These are phyloP conservation scores for Cladopsammia gracilis DNA, from an alignment of 64 coral and sea anemone species.

Conservation along the genomic window DNA sequence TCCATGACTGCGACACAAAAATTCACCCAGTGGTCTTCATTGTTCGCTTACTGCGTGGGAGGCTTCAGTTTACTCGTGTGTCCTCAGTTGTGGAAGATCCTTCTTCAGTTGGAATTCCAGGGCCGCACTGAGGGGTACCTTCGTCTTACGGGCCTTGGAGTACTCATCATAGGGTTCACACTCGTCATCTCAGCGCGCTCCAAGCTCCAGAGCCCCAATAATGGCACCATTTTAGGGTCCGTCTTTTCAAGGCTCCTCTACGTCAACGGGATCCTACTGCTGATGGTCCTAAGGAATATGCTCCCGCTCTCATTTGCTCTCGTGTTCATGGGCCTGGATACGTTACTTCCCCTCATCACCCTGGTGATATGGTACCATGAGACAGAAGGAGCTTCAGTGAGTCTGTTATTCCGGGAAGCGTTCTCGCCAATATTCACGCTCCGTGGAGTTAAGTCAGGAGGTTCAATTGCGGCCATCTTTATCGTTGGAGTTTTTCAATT, in stretches of 20 bases:
- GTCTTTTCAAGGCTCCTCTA: constrained; percentile 7
- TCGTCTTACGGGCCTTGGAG: constrained; percentile 49
- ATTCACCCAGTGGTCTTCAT: constrained; percentile 16
- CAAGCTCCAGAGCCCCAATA: not conserved
- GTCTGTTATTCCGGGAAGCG: constrained; percentile 11
- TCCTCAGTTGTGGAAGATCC: constrained; percentile 45
- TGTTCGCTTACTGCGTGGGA: constrained; percentile 28
- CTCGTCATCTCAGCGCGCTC: constrained; percentile 48
- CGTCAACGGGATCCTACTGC: constrained; percentile 61
- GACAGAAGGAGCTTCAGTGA: constrained; percentile 24
- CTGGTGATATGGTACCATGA: constrained; percentile 58
- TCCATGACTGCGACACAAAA: not conserved
- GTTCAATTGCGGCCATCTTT: constrained; percentile 15
- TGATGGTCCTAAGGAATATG: constrained; percentile 20
- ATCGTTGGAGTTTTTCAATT: constrained; percentile 41
- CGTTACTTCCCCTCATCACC: constrained; percentile 26
- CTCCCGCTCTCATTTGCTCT: constrained; percentile 53
- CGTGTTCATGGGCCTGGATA: constrained; percentile 60
- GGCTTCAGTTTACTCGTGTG: constrained; percentile 48
- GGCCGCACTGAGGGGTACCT: constrained; percentile 40
- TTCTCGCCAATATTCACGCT: constrained; percentile 2
- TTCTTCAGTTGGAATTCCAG: constrained; percentile 9
- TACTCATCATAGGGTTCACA: constrained; percentile 56
- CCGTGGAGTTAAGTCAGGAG: not conserved
- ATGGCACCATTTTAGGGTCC: constrained; percentile 42